Conservation (phyloP, 2,888 invertebrate genomes). For the Clusia tigrina region DNA sequence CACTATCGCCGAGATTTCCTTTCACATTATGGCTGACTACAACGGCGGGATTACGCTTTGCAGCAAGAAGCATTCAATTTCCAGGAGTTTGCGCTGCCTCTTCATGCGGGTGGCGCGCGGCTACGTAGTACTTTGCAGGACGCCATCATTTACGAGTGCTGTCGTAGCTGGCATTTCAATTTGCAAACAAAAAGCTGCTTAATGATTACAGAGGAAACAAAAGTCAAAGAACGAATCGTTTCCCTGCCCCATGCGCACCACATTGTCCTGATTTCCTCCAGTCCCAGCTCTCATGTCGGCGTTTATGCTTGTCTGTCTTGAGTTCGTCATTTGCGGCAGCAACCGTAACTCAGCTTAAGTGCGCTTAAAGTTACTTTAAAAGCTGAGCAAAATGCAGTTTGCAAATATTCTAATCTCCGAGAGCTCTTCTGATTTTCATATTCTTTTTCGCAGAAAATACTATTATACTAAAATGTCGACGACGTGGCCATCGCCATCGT, state of each 20-base stretch:
- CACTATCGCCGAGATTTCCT: neutral
- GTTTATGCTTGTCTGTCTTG: neutral
- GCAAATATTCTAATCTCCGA: neutral
- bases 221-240: no score
- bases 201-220: neutral
- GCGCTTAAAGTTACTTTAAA: neutral
- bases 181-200: neutral
- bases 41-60: no score
- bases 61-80: no score
- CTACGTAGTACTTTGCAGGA: no score
- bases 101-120: no score
- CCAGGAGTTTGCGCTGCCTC: no score
- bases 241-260: no score
- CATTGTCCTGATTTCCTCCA: neutral
- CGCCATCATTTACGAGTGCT: no score
- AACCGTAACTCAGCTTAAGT: neutral
- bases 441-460: neutral
- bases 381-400: neutral
- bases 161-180: no score
- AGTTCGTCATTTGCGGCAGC: neutral
- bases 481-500: neutral
- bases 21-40: no score
- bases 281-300: neutral
- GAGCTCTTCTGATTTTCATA: neutral
- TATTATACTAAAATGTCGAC: neutral